phyloP scores from a whole-genome alignment of 1,140 invertebrate genomes.

The Palaemon carinicauda region DNA sequence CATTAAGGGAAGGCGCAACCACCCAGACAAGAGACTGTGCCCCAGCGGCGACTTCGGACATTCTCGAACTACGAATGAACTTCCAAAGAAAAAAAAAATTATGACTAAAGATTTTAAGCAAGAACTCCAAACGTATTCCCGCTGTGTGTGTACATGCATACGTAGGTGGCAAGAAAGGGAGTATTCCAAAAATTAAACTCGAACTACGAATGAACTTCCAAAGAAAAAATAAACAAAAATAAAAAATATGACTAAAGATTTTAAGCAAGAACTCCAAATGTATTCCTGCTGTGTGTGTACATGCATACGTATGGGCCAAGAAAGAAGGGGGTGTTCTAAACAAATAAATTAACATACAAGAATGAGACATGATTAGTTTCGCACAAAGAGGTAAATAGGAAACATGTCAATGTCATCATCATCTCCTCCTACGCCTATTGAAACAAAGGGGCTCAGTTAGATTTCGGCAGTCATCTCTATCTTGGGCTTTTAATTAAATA shows the following conservation, averaged over 20 bases:
- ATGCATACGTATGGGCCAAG: not conserved
- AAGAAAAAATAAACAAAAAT: no score
- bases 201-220: no score
- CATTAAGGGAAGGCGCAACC: conserved; percentile 35
- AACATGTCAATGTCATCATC: not conserved
- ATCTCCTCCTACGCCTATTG: no score
- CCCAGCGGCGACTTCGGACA: not conserved
- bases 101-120: conserved; percentile 29
- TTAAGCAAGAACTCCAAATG: conserved; percentile 4
- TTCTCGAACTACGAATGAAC: no score
- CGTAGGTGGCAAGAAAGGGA: no score
- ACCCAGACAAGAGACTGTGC: conserved; percentile 3
- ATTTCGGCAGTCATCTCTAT: no score
- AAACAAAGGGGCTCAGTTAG: no score
- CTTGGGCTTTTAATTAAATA: no score
- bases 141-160: not conserved
- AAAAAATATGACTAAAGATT: conserved; percentile 5
- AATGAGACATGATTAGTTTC: not conserved
- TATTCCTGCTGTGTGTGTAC: not conserved
- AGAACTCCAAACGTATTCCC: not conserved
- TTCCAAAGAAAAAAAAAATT: not conserved
- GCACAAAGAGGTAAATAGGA: not conserved
- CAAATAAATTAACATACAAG: conserved; percentile 43
- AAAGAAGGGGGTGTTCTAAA: conserved; percentile 46
- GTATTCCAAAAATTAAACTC: no score